Evolutionary conservation across 2,797 vertebrate species (phyloP), one percentile per base, ranked within the genome.

Genomic region (Capromys pilorides): DNA sequence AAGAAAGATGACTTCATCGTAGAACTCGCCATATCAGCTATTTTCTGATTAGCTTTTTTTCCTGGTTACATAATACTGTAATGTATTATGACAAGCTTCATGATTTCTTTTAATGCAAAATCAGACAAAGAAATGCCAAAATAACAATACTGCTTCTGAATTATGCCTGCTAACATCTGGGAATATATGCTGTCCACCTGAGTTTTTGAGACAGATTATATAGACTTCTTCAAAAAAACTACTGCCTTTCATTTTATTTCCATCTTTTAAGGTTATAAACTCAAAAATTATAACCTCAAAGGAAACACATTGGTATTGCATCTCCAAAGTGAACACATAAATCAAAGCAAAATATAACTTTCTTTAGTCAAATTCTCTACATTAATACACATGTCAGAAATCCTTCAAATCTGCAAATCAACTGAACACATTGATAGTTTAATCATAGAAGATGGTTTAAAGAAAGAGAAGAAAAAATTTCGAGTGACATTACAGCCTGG

Each of bases 271-370:
- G 39, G 11, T 88, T 90, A 89, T 61, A 94, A 94, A 92, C 57
- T 96, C 83, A n/a, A n/a, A n/a, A n/a, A n/a, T 88, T 90, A 89
- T 61, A 94, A 94, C 90, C 57, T 96, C 83, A 87, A 88, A 73
- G 59, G 77, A 95, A 89, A 86, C 16, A 73, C n/a, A 94, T 86
- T 24, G 69, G 1, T 90, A 92, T 33, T 75, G 0, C 88, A 92
- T 45, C 69, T 96, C 64, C 39, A 96, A 86, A 91, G 49, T 18
- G 51, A 86, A 39, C 89, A 87, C 86, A 69, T 51, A 92, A 92
- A 92, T 92, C 69, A 82, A 31, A 69, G 31, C 33, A 45, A 95
- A 96, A 89, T 84, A 75, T 49, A 5, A 85, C 87, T 93, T 77
- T 26, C 51, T 93, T 91, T 82, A 69, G 36, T 92, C 75, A 90